phyloP scores from a whole-genome alignment of 2,888 invertebrate species.

The Anoncus sp. region DNA sequence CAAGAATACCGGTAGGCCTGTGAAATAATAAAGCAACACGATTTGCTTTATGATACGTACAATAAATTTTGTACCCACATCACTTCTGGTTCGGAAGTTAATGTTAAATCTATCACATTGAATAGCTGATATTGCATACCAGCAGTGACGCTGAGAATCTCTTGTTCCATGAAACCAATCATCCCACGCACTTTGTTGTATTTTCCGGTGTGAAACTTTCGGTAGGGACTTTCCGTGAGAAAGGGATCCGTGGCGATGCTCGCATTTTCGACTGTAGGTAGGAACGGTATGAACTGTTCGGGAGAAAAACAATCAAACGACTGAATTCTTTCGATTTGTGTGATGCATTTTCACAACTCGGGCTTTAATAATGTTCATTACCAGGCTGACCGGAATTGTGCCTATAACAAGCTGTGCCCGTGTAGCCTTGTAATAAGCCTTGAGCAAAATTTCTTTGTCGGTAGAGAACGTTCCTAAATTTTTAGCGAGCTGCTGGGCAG shows the following conservation, averaged over 20 bases:
- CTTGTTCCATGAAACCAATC: constrained; percentile 84
- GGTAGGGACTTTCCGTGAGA: constrained; percentile 82
- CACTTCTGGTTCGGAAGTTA: background rate
- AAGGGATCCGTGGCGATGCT: constrained; percentile 83
- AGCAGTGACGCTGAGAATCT: constrained; percentile 65
- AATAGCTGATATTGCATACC: background rate
- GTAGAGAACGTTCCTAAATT: constrained; percentile 75
- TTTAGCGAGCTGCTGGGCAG: constrained; percentile 79
- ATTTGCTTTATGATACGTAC: background rate
- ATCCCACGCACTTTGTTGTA: constrained; percentile 84
- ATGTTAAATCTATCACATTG: background rate
- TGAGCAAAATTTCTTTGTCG: constrained; percentile 78
- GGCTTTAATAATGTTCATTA: constrained; percentile 1
- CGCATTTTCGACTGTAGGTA: constrained; percentile 84
- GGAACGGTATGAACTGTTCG: constrained; percentile 76
- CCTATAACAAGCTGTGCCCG: constrained; percentile 80
- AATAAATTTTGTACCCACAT: background rate
- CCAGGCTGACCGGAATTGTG: constrained; percentile 71
- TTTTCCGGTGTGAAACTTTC: constrained; percentile 82
- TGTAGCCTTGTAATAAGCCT: constrained; percentile 80
- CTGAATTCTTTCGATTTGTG: background rate
- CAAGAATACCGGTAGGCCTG: background rate
- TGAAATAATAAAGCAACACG: background rate
- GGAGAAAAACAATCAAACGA: background rate
- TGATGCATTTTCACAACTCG: background rate